These are phyloP conservation scores for Axinella damicornis DNA, from an alignment of 37 sponge, comb jelly and placozoan species.

Conservation along the genomic window DNA sequence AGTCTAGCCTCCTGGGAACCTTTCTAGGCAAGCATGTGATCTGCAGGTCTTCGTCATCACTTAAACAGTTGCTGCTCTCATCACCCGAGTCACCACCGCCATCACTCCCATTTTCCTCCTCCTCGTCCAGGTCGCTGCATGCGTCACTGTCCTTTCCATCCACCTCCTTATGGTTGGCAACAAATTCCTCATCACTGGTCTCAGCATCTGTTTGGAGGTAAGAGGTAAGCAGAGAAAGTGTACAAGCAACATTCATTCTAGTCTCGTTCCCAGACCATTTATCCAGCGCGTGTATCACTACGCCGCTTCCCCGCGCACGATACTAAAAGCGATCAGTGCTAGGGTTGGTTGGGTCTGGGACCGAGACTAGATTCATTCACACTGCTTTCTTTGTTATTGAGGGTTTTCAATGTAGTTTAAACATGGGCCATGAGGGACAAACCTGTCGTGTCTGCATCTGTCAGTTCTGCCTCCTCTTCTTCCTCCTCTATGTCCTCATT, in stretches of 20 bases:
- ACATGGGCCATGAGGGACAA: too few species aligned
- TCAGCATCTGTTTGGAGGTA: background rate
- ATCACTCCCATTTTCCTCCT: background rate
- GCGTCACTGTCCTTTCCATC: constrained; percentile 30
- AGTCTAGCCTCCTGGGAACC: constrained; percentile 19
- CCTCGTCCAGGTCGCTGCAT: constrained; percentile 57
- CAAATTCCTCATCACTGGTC: constrained; percentile 46
- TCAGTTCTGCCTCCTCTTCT: constrained; percentile 54
- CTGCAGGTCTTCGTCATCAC: constrained; percentile 3
- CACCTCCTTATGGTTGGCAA: constrained; percentile 11
- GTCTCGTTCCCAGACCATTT: too few species aligned
- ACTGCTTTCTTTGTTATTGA: background rate
- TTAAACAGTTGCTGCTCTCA: background rate
- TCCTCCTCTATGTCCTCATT: constrained; percentile 46
- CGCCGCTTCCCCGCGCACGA: too few species aligned
- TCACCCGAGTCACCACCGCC: background rate
- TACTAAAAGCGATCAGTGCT: too few species aligned
- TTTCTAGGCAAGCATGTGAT: background rate
- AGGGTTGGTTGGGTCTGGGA: too few species aligned
- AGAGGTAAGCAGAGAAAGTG: too few species aligned
- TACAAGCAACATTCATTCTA: too few species aligned
- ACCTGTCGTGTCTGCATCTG: constrained; percentile 13
- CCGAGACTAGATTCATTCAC: too few species aligned
- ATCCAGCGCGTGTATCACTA: too few species aligned
- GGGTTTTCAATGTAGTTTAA: background rate